These are phyloP conservation scores for chimpanzee (Pan troglodytes) DNA, from an alignment of 2,113 vertebrate genomes.

Conservation along the genomic window NHGRI_mPanTro3-v2.1_pri NC_072398.2:134676001-134676500, in stretches of 20 bases:
- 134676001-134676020: no score
- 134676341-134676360: not conserved
- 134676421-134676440: not conserved
- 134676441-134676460: not conserved
- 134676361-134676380: not conserved
- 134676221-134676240: not conserved
- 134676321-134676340: not conserved
- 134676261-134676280: constrained; percentile 47
- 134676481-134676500: not conserved
- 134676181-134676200: not conserved
- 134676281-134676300: constrained; percentile 23
- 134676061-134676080: not conserved
- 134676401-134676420: not conserved
- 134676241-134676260: not conserved
- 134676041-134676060: not conserved
- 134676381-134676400: not conserved
- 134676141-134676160: not conserved
- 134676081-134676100: not conserved
- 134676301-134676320: not conserved
- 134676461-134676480: not conserved
- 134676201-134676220: not conserved
- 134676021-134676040: no score
- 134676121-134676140: not conserved
- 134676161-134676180: not conserved
- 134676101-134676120: not conserved